Conservation (phyloP, 2,113 vertebrate genomes). For the Psephotus haematonotus region DNA sequence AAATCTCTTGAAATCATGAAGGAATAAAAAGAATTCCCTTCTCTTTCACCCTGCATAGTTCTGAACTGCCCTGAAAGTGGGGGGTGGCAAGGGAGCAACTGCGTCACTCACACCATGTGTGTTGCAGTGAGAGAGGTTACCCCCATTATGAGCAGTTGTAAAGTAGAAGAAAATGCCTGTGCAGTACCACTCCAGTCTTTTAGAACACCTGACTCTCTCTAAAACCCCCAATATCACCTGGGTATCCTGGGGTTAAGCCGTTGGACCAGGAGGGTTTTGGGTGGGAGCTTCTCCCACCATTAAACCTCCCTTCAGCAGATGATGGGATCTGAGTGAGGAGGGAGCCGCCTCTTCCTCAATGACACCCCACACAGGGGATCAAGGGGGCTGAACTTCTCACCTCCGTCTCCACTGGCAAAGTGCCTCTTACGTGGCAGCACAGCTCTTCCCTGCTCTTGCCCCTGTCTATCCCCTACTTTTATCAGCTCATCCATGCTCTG, state of each 20-base stretch:
- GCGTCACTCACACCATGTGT: not conserved
- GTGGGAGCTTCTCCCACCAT: not conserved
- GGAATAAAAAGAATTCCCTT: not conserved
- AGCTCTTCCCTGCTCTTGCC: not conserved
- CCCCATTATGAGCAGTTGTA: not conserved
- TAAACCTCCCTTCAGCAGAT: not conserved
- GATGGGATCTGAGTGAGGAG: not conserved
- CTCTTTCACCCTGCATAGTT: not conserved
- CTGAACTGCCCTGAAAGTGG: not conserved
- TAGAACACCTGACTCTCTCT: not conserved
- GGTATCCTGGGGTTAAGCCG: not conserved
- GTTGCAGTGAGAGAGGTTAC: not conserved
- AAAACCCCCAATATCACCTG: not conserved
- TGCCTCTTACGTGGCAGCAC: not conserved
- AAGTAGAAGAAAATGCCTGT: not conserved
- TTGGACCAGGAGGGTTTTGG: not conserved
- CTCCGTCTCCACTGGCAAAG: rapidly evolving
- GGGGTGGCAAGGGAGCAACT: not conserved
- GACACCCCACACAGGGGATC: not conserved
- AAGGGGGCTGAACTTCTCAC: not conserved
- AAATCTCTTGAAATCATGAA: not conserved
- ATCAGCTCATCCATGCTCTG: not conserved
- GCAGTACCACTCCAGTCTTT: not conserved
- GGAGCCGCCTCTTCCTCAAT: not conserved
- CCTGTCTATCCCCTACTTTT: rapidly evolving